These are phyloP conservation scores for Clostera curtula DNA, from an alignment of 2,888 invertebrate genomes.

Conservation along the genomic window DNA sequence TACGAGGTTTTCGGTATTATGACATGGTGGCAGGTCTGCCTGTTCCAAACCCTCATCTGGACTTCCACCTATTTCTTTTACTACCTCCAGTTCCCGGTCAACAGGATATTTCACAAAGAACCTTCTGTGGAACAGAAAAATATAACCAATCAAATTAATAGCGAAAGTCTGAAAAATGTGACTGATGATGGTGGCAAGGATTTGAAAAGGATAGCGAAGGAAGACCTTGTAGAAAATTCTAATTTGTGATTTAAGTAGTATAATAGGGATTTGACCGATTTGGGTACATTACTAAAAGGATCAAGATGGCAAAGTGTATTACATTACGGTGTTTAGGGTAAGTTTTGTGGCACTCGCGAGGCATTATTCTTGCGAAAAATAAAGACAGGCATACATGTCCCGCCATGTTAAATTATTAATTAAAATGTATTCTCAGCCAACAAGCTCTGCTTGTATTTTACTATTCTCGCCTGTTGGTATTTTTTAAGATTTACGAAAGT, in stretches of 20 bases:
- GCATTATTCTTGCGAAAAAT: too few species aligned
- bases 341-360: too few species aligned
- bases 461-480: too few species aligned
- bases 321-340: conserved; percentile 1
- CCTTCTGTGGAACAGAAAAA: conserved; percentile 9
- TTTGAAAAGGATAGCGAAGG: conserved; percentile 33
- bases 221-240: conserved; percentile 40
- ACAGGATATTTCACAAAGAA: conserved; percentile 46
- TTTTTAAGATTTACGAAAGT: too few species aligned
- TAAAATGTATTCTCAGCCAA: too few species aligned
- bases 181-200: conserved; percentile 33
- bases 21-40: conserved; percentile 66
- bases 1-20: conserved; percentile 69
- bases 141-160: conserved; percentile 9
- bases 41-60: conserved; percentile 55
- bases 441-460: too few species aligned
- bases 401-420: too few species aligned
- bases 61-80: conserved; percentile 46
- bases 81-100: conserved; percentile 50
- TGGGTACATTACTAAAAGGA: too few species aligned
- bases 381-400: too few species aligned
- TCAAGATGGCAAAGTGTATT: too few species aligned
- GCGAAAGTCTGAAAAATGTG: conserved; percentile 12
- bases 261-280: conserved; percentile 5
- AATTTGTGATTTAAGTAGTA: conserved; percentile 30